Percentiles rank a stretch among this genome's conserved stretches.
Evolutionary conservation across 2,797 vertebrate species (phyloP).

Genomic region (Gymnoscopelus microlampas): DNA sequence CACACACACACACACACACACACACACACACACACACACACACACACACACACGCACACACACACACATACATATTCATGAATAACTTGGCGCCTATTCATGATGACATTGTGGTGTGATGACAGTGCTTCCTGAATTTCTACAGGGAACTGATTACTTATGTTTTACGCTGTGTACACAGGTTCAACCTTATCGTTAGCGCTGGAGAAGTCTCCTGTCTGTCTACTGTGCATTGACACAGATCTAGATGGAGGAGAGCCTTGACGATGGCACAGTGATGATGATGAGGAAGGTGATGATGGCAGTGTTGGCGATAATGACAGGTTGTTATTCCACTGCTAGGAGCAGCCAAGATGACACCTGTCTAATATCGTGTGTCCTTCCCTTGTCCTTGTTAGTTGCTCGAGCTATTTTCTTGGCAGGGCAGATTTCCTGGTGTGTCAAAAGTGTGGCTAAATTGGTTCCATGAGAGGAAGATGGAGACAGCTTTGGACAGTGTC

Average conservation of each 20-base stretch:
- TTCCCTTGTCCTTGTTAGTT: slow-evolving; percentile 70
- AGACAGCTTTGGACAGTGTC: slow-evolving; percentile 65
- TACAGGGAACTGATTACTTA: too few species aligned
- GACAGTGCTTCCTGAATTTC: too few species aligned
- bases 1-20: too few species aligned
- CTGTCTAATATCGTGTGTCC: slow-evolving; percentile 66
- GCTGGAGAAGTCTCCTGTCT: too few species aligned
- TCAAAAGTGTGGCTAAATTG: slow-evolving; percentile 75
- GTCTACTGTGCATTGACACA: neutral
- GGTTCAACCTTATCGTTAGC: too few species aligned
- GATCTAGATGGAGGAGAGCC: slow-evolving; percentile 1
- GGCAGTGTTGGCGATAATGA: slow-evolving; percentile 17
- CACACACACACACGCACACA: too few species aligned
- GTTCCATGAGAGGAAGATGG: slow-evolving; percentile 67
- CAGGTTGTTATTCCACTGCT: slow-evolving; percentile 51
- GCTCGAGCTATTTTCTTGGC: slow-evolving; percentile 64
- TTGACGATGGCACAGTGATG: slow-evolving; percentile 26
- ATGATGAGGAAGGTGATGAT: neutral
- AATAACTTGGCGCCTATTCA: too few species aligned
- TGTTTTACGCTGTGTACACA: too few species aligned
- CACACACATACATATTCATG: too few species aligned
- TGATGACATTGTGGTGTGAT: too few species aligned
- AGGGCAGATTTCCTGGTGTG: slow-evolving; percentile 58
- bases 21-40: too few species aligned
- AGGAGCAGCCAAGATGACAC: slow-evolving; percentile 61